phyloP scores from a whole-genome alignment of 1,140 invertebrate genomes.

The Pseudoatta argentina region DNA sequence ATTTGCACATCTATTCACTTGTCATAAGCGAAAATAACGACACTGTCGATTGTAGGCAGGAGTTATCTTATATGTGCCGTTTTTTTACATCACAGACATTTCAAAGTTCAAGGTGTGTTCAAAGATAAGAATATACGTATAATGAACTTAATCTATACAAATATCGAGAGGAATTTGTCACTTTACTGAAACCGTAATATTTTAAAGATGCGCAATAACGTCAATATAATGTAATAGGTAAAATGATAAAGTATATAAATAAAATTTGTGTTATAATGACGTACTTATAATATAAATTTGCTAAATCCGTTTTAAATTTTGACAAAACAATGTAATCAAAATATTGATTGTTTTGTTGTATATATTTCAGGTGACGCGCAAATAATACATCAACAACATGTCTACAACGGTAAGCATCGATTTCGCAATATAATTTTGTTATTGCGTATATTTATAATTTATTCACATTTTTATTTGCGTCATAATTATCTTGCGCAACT shows the following conservation, averaged over 20 bases:
- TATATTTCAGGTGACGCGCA: slow-evolving; percentile 15
- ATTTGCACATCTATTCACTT: slow-evolving; percentile 1
- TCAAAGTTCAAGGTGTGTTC: not conserved
- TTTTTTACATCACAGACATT: not conserved
- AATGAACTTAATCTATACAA: not conserved
- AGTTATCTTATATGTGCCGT: not conserved
- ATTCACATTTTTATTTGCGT: not conserved
- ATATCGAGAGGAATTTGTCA: not conserved
- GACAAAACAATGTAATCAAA: not conserved
- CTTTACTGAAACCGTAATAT: not conserved
- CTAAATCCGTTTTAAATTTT: not conserved
- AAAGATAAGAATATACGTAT: slow-evolving; percentile 25
- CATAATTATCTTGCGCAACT: not conserved
- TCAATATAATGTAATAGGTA: not conserved
- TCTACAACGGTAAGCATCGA: slow-evolving; percentile 45
- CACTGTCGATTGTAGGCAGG: not conserved
- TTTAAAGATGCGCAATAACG: not conserved
- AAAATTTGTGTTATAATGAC: not conserved
- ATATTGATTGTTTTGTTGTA: not conserved
- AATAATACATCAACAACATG: slow-evolving; percentile 19
- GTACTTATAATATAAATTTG: not conserved
- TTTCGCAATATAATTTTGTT: not conserved
- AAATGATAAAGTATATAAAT: not conserved
- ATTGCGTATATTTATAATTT: slow-evolving; percentile 7
- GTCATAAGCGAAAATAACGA: slow-evolving; percentile 10